A percentile compares a stretch with the other conserved stretches of the same genome.
Evolutionary conservation across 2,113 vertebrate genomes (phyloP).

Genomic region (Nibea albiflora): DNA sequence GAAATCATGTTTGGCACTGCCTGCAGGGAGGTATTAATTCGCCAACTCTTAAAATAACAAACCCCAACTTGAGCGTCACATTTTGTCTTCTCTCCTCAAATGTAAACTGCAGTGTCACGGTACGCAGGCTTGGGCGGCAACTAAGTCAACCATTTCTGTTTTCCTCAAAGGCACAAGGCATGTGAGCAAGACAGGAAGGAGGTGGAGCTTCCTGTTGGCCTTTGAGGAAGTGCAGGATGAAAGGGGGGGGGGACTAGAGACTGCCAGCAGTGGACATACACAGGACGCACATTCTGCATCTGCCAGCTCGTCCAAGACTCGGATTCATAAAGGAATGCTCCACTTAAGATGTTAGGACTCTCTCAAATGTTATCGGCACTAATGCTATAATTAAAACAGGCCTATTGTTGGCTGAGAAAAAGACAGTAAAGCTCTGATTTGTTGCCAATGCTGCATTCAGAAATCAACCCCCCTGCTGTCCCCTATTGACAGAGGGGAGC

Average conservation of each 20-base stretch:
- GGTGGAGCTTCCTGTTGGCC: conserved; percentile 74
- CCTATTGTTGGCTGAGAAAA: neutral
- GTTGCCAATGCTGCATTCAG: conserved; percentile 12
- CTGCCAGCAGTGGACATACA: conserved; percentile 59
- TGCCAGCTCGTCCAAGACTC: conserved; percentile 8
- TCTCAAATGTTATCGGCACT: neutral
- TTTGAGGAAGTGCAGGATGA: conserved; percentile 65
- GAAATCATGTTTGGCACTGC: conserved; percentile 4
- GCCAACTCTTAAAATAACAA: neutral
- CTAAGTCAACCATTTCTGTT: conserved; percentile 17
- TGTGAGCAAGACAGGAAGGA: conserved; percentile 56
- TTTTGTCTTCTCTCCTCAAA: conserved; percentile 6
- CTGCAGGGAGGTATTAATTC: neutral
- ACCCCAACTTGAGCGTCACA: neutral
- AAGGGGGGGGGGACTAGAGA: conserved; percentile 24
- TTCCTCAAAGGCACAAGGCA: conserved; percentile 48
- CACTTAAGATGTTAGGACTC: neutral
- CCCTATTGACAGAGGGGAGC: neutral
- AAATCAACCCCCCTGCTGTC: neutral
- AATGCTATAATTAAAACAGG: neutral
- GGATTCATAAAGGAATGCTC: conserved; percentile 4
- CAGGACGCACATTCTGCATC: conserved; percentile 29
- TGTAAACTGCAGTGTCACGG: conserved; percentile 57
- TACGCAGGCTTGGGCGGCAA: neutral
- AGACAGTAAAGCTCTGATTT: conserved; percentile 42